phyloP scores from a whole-genome alignment of 2,797 vertebrate genomes.

The Gila robusta region DNA sequence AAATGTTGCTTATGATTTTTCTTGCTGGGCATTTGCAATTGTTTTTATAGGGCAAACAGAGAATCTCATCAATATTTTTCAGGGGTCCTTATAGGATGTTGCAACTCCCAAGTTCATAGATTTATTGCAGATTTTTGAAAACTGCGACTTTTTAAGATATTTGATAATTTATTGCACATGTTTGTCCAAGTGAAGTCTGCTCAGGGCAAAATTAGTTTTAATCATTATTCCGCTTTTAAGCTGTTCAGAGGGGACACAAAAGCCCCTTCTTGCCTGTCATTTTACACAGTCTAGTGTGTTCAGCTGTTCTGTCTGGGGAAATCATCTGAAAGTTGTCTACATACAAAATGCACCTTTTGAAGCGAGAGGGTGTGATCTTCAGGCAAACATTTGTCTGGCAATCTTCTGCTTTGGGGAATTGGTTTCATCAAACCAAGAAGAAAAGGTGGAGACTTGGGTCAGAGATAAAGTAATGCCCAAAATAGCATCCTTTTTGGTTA shows the following conservation, averaged over 20 bases:
- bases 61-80: conserved; percentile 79
- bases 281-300: conserved; percentile 72
- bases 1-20: conserved; percentile 75
- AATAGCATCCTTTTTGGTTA: conserved; percentile 41
- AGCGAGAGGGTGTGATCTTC: conserved; percentile 66
- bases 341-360: conserved; percentile 73
- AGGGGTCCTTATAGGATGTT: conserved; percentile 76
- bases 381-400: conserved; percentile 66
- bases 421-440: conserved; percentile 56
- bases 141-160: conserved; percentile 69
- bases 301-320: conserved; percentile 76
- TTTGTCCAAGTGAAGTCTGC: conserved; percentile 81
- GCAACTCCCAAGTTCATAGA: conserved; percentile 76
- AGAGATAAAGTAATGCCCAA: conserved; percentile 42
- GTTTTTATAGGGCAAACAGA: conserved; percentile 83
- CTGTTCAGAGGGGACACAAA: conserved; percentile 71
- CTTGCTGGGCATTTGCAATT: conserved; percentile 86
- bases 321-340: conserved; percentile 77
- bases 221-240: conserved; percentile 76
- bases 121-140: conserved; percentile 67
- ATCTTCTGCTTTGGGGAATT: conserved; percentile 49
- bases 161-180: conserved; percentile 78
- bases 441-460: conserved; percentile 50
- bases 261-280: conserved; percentile 77
- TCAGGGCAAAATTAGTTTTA: conserved; percentile 83